Evolutionary conservation across 2,113 vertebrate genomes (phyloP).

Genomic region (Triplophysa siluroides): DNA sequence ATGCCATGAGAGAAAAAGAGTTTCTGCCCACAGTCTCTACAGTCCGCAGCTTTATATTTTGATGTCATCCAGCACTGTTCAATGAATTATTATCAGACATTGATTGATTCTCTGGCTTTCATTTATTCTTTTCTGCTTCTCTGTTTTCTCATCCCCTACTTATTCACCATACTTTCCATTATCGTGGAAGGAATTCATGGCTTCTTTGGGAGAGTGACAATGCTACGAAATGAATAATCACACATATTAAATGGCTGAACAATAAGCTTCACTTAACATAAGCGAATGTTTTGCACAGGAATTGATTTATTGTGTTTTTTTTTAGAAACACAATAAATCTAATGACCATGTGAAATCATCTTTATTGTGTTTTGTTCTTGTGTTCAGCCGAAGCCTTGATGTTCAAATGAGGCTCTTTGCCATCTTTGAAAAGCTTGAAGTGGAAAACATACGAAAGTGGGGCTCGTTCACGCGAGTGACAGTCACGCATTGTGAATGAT

Average conservation of each 20-base stretch:
- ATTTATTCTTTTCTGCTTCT: background rate
- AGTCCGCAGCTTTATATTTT: background rate
- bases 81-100: background rate
- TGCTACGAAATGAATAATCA: conserved; percentile 1
- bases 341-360: conserved; percentile 19
- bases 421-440: background rate
- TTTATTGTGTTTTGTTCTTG: background rate
- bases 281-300: background rate
- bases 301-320: conserved; percentile 31
- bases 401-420: background rate
- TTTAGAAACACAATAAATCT: conserved; percentile 24
- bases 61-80: background rate
- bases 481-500: too few relatives aligned
- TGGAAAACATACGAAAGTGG: background rate
- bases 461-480: too few relatives aligned
- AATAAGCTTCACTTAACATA: background rate
- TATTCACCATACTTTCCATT: background rate
- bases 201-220: background rate
- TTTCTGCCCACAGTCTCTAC: background rate
- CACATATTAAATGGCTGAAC: conserved; percentile 1
- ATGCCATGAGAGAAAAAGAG: background rate
- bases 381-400: conserved; percentile 3
- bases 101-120: background rate
- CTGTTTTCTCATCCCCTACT: background rate
- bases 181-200: background rate